These are phyloP conservation scores for Paramisgurnus dabryanus DNA, from an alignment of 2,113 vertebrate species.

Conservation along the genomic window DNA sequence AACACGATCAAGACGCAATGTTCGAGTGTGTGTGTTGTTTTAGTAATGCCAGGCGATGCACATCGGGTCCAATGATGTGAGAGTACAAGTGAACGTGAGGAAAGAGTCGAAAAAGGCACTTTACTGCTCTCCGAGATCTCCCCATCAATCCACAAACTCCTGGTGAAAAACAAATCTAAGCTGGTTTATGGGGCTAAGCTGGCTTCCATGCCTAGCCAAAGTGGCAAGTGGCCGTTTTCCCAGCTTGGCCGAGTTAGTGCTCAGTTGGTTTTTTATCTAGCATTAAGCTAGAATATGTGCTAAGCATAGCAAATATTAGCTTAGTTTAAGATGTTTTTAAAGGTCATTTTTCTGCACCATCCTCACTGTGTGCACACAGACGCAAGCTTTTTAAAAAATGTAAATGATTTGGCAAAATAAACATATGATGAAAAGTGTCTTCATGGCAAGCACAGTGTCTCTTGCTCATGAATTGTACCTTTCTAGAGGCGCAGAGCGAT, in stretches of 20 bases:
- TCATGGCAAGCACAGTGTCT: background rate
- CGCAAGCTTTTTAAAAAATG: slow-evolving; percentile 43
- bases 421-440: slow-evolving; percentile 59
- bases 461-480: background rate
- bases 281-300: too few species aligned
- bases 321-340: background rate
- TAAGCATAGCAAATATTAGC: background rate
- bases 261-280: too few species aligned
- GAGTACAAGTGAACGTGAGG: background rate
- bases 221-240: too few species aligned
- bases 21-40: background rate
- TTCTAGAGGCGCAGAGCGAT: background rate
- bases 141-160: slow-evolving; percentile 36
- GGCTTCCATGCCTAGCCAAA: background rate
- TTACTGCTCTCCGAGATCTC: slow-evolving; percentile 68
- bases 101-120: slow-evolving; percentile 83
- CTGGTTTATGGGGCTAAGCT: background rate
- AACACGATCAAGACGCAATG: background rate
- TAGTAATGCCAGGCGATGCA: background rate
- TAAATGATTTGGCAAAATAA: slow-evolving; percentile 47
- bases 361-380: slow-evolving; percentile 17
- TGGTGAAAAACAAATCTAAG: background rate
- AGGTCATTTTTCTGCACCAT: background rate
- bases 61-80: background rate
- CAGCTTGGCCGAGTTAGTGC: too few species aligned